These are phyloP conservation scores for Aphelocoma californica DNA, from an alignment of 2,797 vertebrate species.

Conservation along the genomic window DNA sequence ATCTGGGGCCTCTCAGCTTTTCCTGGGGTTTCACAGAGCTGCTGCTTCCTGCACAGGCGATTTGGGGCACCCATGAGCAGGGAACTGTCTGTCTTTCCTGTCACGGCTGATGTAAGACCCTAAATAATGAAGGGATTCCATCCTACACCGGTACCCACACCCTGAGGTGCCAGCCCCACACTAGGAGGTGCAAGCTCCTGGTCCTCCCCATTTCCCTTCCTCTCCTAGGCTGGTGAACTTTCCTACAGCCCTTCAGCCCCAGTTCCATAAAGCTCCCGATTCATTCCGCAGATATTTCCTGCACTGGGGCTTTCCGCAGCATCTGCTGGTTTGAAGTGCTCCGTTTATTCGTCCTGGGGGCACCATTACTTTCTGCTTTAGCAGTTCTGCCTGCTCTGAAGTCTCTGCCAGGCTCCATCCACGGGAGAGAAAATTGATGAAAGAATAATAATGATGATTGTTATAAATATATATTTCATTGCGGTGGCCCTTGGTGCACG, in stretches of 20 bases:
- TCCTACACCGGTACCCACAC: rapidly evolving
- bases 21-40: background rate
- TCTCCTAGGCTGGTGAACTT: constrained; percentile 45
- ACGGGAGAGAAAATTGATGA: constrained; percentile 76
- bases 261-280: constrained; percentile 71
- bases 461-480: constrained; percentile 76
- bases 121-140: rapidly evolving
- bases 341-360: constrained; percentile 78
- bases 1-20: no score
- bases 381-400: constrained; percentile 75
- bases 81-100: background rate
- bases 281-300: constrained; percentile 80
- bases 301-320: constrained; percentile 74
- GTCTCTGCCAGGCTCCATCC: constrained; percentile 73
- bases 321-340: constrained; percentile 80
- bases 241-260: constrained; percentile 61
- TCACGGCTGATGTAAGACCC: background rate
- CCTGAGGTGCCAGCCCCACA: background rate
- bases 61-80: background rate
- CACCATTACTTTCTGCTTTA: constrained; percentile 76
- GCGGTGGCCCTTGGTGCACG: constrained; percentile 9
- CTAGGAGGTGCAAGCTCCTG: background rate
- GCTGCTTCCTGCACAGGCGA: rapidly evolving
- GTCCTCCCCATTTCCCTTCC: background rate
- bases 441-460: constrained; percentile 79